Percentiles rank a stretch among this genome's conserved stretches.
Conservation (phyloP, 2,888 invertebrate genomes). For the Aphodius sticticus region DNA sequence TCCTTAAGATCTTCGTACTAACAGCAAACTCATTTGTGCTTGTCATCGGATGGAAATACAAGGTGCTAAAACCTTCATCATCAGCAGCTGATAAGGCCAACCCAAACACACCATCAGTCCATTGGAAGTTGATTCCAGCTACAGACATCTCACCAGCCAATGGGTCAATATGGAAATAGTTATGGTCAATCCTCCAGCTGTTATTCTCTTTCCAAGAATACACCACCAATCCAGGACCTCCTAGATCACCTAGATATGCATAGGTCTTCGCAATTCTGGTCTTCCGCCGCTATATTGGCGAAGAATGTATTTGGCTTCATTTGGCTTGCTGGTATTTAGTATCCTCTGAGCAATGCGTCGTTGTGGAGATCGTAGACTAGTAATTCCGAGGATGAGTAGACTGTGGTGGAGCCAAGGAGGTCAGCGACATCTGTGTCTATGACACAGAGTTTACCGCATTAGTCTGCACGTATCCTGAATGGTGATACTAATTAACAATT, state of each 20-base stretch:
- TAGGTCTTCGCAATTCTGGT: slow-evolving; percentile 76
- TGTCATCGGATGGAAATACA: slow-evolving; percentile 83
- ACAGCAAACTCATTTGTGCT: slow-evolving; percentile 81
- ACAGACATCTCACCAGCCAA: slow-evolving; percentile 77
- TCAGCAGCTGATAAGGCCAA: slow-evolving; percentile 73
- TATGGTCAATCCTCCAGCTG: slow-evolving; percentile 79
- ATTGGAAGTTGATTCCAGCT: slow-evolving; percentile 73
- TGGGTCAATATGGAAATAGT: slow-evolving; percentile 64
- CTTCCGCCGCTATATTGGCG: slow-evolving; percentile 81
- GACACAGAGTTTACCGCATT: slow-evolving; percentile 81
- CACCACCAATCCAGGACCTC: slow-evolving; percentile 74
- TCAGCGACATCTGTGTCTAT: slow-evolving; percentile 77
- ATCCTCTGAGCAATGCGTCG: slow-evolving; percentile 73
- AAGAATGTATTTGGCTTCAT: slow-evolving; percentile 74
- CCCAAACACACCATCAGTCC: slow-evolving; percentile 82
- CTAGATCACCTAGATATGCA: slow-evolving; percentile 77
- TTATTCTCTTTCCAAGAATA: slow-evolving; percentile 77
- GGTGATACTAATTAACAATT: slow-evolving; percentile 58
- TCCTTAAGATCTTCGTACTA: slow-evolving; percentile 71
- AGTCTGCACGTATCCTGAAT: slow-evolving; percentile 76
- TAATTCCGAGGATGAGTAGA: slow-evolving; percentile 68
- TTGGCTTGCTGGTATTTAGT: slow-evolving; percentile 70
- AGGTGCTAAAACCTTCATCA: slow-evolving; percentile 71
- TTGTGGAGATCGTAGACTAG: slow-evolving; percentile 77
- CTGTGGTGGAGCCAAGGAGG: slow-evolving; percentile 62